These are phyloP conservation scores for Ligdia adustata DNA, from an alignment of 2,888 invertebrate genomes.

Conservation along the genomic window DNA sequence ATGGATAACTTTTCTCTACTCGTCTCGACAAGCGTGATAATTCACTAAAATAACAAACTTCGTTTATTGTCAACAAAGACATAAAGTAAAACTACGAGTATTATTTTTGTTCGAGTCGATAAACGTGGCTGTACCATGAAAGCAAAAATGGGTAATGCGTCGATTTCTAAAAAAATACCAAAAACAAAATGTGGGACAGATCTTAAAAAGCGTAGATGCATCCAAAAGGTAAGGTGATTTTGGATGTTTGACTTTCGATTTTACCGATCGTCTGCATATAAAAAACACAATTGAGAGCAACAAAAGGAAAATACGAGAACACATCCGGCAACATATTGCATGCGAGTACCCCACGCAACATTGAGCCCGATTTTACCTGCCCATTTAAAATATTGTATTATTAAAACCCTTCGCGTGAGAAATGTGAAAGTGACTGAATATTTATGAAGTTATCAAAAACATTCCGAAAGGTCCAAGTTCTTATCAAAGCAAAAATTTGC, in stretches of 20 bases:
- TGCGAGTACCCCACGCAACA: constrained; percentile 46
- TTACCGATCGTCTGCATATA: constrained; percentile 59
- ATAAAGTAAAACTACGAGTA: constrained; percentile 4
- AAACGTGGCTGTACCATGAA: constrained; percentile 13
- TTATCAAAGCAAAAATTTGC: constrained; percentile 57
- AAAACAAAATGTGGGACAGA: constrained; percentile 30
- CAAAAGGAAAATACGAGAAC: constrained; percentile 51
- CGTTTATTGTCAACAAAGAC: neutral
- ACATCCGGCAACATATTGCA: constrained; percentile 46
- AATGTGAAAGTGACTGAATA: constrained; percentile 70
- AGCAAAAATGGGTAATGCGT: constrained; percentile 15
- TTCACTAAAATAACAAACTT: constrained; percentile 13
- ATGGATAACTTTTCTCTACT: constrained; percentile 27
- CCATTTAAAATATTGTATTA: constrained; percentile 46
- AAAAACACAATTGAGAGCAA: constrained; percentile 61
- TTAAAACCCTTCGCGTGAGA: constrained; percentile 59
- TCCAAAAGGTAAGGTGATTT: constrained; percentile 28
- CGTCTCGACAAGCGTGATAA: constrained; percentile 11
- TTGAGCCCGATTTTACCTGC: constrained; percentile 42
- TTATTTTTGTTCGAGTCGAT: constrained; percentile 7
- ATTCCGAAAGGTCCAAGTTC: constrained; percentile 48
- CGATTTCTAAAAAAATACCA: constrained; percentile 38
- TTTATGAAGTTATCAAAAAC: constrained; percentile 67
- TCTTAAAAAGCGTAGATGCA: constrained; percentile 33
- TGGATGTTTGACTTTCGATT: constrained; percentile 68